A percentile compares a stretch with the other conserved stretches of the same genome.
phyloP scores from a whole-genome alignment of 2,113 vertebrate genomes.

The Lipotes vexillifer region DNA sequence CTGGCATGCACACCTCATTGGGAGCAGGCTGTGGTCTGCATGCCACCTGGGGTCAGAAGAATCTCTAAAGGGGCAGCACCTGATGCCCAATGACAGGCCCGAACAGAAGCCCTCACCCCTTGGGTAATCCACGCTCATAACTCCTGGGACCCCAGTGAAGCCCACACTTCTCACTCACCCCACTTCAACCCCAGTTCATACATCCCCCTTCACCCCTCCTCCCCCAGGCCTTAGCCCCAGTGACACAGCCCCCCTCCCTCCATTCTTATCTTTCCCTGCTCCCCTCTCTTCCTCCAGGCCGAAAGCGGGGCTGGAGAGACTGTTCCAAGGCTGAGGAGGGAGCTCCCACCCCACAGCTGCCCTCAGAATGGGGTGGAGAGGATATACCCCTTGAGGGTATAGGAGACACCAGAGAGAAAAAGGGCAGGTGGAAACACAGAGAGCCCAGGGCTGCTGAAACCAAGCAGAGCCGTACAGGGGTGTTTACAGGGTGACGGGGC shows the following conservation, averaged over 20 bases:
- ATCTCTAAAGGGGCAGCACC: neutral
- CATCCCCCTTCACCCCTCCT: rapidly evolving
- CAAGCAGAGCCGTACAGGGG: neutral
- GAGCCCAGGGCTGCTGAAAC: neutral
- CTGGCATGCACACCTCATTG: neutral
- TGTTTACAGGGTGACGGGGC: neutral
- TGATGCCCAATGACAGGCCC: neutral
- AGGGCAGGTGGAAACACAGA: neutral
- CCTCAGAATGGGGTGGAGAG: neutral
- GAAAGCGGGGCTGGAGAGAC: neutral
- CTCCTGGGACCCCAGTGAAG: neutral
- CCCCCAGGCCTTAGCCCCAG: neutral
- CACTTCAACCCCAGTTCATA: too few species aligned
- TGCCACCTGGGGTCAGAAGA: neutral
- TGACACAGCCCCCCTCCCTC: neutral
- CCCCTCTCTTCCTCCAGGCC: neutral
- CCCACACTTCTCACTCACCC: neutral
- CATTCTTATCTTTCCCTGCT: neutral
- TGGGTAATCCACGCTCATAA: neutral
- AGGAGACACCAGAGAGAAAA: neutral
- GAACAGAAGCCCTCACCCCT: neutral
- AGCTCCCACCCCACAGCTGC: neutral
- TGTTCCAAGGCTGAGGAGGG: neutral
- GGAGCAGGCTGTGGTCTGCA: too few species aligned
- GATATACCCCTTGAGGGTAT: neutral